Base-by-base conservation (phyloP, 2,113 vertebrate genomes). In the Numenius arquata region DNA sequence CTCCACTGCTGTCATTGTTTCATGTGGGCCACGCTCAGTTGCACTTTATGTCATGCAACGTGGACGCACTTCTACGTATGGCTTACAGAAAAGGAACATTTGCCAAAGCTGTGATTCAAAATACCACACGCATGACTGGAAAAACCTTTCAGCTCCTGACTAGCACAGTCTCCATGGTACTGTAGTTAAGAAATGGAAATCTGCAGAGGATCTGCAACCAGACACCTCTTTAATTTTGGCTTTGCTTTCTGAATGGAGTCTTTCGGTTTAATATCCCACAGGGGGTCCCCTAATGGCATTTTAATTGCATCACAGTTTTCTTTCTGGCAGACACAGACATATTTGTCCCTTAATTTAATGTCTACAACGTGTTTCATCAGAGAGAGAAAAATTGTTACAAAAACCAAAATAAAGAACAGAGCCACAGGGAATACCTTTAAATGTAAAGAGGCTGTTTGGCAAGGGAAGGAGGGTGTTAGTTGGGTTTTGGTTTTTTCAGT, bases 221-320 rank as follows among this genome's bases (percentile, higher is more conserved):
- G 96, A 96, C 95, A 96, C 90, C 90, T 97, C 96, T 95, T 90
- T 93, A 96, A 96, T 95, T 96, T 91, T 96, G 96, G 89, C 91
- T 94, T 93, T 83, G 71, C 95, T 94, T 92, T 96, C 94, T 96
- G 95, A 97, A 97, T 95, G 52, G 95, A 91, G 96, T 80, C 94
- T 97, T 96, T 95, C 61, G 94, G 83, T 94, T 97, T 95, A 96
- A 79, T 55, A 89, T 97, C 95, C 96, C 96, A 87, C 68, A 50
- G 92, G 83, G 89, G 83, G 89, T 67, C 95, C 89, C 93, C 62
- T 96, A 97, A 97, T 95, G 89, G 93, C 89, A 95, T 92, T 97
- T 97, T 97, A 97, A 97, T 97, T 94, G 97, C 96, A 93, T 95
- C 94, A 88, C 95, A 94, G 96, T 95, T 95, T 96, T 95, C 85